Evolutionary conservation across 2,888 invertebrate genomes (phyloP), one percentile per base, ranked within the genome.

Genomic region (Acrocera orbiculus): DNA sequence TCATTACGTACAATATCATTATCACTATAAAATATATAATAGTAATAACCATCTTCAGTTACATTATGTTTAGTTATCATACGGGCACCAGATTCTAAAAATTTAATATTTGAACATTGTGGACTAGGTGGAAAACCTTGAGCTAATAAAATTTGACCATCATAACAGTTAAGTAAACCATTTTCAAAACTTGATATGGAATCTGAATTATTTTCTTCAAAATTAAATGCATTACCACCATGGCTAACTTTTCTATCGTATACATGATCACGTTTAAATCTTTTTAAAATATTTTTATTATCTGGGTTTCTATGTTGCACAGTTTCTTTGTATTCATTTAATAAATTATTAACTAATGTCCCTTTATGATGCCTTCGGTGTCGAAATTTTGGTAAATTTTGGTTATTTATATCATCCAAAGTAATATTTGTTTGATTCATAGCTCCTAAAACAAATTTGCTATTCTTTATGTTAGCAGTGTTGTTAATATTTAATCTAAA

Each of bases 1-100:
- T 80, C 76, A 57, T 85, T 86, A 30, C 65, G 69, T 8, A 77
- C 73, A 45, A 74, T 63, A 53, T 82, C 83, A 59, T 85, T 83
- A 53, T 86, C 82, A 47, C 81, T 83, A 51, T 83, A 85, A 58
- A 86, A 85, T 45, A 86, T 82, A 47, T 85, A 86, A 58, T 86
- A 86, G 54, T 85, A 86, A 58, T 85, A 85, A 6, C 83, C 85
- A 51, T 82, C 77, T 32, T 70, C 64, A 23, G 67, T 62, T 16
- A 85, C 76, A 43, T 79, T 70, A 47, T 85, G 81, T 36, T 67
- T 68, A 1, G 71, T 67, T 40, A 70, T 63, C 63, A 80, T 73
- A 42, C 76, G 76, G 16, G 72, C 70, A 5, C 72, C 72, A 36
- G 65, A 67, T 30, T 32, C 72, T 42, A 81, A 64, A 46, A 75